Percentiles rank a stretch among this genome's conserved stretches.
Evolutionary conservation across 1,140 invertebrate species (phyloP).

Genomic region (Cotesia vestalis): DNA sequence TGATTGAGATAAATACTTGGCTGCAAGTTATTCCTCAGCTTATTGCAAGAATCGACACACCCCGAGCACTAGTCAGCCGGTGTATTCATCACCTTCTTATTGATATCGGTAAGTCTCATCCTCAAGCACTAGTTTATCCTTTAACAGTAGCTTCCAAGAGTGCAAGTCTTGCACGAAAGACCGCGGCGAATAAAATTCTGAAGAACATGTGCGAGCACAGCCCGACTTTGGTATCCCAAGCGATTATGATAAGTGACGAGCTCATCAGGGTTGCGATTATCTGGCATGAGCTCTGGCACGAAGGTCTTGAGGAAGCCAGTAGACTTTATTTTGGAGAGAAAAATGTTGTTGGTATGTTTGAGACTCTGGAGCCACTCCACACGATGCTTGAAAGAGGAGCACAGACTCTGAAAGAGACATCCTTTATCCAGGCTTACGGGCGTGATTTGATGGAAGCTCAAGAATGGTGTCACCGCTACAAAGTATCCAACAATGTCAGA

Average conservation of each 20-base stretch:
- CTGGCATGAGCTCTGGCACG: slow-evolving; percentile 99
- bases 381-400: slow-evolving; percentile 92
- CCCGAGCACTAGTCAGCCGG: slow-evolving; percentile 83
- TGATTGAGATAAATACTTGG: slow-evolving; percentile 98
- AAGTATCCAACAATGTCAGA: slow-evolving; percentile 83
- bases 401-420: slow-evolving; percentile 95
- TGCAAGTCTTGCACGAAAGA: slow-evolving; percentile 81
- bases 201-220: slow-evolving; percentile 96
- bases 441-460: slow-evolving; percentile 92
- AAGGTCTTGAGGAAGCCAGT: slow-evolving; percentile 97
- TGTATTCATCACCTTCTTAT: slow-evolving; percentile 93
- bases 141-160: slow-evolving; percentile 98
- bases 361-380: slow-evolving; percentile 93
- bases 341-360: slow-evolving; percentile 95
- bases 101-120: slow-evolving; percentile 92
- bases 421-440: slow-evolving; percentile 96
- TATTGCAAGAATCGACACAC: slow-evolving; percentile 97
- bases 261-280: slow-evolving; percentile 97
- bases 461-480: slow-evolving; percentile 92
- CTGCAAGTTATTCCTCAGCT: slow-evolving; percentile 99
- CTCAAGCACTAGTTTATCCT: slow-evolving; percentile 92
- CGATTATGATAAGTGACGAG: slow-evolving; percentile 94
- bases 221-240: slow-evolving; percentile 90
- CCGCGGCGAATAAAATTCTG: slow-evolving; percentile 94
- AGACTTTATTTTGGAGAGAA: slow-evolving; percentile 94